Conservation (phyloP, 2,113 vertebrate genomes). For the Lonchura striata region DNA sequence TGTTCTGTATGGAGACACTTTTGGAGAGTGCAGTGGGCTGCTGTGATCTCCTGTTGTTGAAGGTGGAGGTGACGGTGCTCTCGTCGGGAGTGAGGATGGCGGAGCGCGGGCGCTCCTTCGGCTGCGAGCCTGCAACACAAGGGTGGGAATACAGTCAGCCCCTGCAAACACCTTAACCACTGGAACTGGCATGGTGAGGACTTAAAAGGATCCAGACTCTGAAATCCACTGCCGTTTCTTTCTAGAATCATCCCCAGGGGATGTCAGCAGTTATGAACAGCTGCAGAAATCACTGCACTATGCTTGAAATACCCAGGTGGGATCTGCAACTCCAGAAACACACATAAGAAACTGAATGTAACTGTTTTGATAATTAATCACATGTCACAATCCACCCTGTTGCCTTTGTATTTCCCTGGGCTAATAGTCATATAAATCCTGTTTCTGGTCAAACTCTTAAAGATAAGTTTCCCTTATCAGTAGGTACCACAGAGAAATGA, state of each 20-base stretch:
- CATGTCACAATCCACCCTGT: neutral
- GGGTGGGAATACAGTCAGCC: neutral
- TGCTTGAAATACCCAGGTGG: neutral
- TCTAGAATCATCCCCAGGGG: neutral
- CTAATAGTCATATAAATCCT: neutral
- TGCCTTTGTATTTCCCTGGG: neutral
- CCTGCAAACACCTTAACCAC: fast-evolving
- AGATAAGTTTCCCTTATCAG: neutral
- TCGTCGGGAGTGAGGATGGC: conserved; percentile 89
- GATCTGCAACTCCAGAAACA: neutral
- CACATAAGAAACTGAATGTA: neutral
- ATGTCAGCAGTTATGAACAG: neutral
- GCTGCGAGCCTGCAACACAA: conserved; percentile 75
- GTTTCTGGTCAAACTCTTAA: neutral
- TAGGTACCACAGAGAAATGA: neutral
- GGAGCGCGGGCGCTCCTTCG: conserved; percentile 91
- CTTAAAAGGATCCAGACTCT: neutral
- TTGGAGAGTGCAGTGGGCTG: conserved; percentile 85
- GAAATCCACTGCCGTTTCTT: neutral
- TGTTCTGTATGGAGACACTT: conserved; percentile 97
- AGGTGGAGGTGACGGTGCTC: conserved; percentile 55
- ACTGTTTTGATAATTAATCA: neutral
- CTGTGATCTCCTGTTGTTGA: conserved; percentile 77
- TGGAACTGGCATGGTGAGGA: fast-evolving
- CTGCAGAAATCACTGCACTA: neutral